A percentile compares a stretch with the other conserved stretches of the same genome.
phyloP scores from a whole-genome alignment of 2,797 vertebrate genomes.

The Esox masquinongy region DNA sequence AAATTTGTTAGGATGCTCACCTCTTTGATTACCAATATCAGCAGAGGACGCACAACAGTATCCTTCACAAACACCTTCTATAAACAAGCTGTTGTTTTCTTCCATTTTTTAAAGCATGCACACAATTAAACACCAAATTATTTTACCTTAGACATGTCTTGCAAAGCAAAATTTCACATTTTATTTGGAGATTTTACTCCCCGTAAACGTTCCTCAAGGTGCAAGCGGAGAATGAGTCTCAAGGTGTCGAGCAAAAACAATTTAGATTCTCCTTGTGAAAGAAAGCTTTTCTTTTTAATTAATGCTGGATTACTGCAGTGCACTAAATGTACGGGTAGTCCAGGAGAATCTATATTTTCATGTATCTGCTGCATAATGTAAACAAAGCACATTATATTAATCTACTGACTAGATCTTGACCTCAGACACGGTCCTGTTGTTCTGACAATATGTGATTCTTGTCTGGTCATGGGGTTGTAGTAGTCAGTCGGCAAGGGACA shows the following conservation, averaged over 20 bases:
- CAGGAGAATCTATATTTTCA: background rate
- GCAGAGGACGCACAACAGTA: background rate
- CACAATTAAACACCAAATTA: no score
- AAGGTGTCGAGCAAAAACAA: background rate
- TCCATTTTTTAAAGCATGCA: no score
- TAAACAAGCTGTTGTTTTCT: background rate
- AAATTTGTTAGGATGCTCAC: background rate
- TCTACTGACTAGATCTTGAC: background rate
- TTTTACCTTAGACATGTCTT: no score
- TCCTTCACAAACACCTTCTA: background rate
- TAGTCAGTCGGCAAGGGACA: background rate
- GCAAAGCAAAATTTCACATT: no score
- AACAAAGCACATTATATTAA: background rate
- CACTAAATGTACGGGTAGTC: background rate
- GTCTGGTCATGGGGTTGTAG: background rate
- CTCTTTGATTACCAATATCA: background rate
- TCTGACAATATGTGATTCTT: background rate
- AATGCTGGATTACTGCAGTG: background rate
- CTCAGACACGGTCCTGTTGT: background rate
- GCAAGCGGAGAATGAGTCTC: background rate
- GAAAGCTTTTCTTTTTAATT: slow-evolving; percentile 4
- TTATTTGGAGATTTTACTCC: no score
- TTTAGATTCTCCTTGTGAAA: background rate
- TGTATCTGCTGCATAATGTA: background rate
- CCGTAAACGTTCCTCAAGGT: no score